Evolutionary conservation across 2,113 vertebrate species (phyloP).

Genomic region (Aldabrachelys gigantea): DNA sequence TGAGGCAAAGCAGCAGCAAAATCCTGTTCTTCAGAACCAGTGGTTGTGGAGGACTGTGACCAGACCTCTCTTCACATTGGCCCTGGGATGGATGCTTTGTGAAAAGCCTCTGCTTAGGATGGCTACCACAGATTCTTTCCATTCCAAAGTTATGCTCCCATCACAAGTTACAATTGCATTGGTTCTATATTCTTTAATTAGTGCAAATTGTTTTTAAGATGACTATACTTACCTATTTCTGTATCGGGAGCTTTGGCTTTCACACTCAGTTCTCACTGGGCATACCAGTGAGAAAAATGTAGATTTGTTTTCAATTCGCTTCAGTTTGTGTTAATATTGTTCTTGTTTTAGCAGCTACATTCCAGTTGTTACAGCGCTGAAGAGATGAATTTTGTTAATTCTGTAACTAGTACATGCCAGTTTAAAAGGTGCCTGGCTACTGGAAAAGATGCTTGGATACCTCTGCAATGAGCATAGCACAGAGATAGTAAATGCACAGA

Average conservation of each 20-base stretch:
- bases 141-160: neutral
- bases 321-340: neutral
- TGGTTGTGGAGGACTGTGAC: neutral
- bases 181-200: neutral
- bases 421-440: rapidly evolving
- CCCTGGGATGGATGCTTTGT: neutral
- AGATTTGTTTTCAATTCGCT: neutral
- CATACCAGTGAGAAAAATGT: neutral
- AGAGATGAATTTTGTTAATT: neutral
- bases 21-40: neutral
- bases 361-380: neutral
- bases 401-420: neutral
- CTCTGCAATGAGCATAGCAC: neutral
- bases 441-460: neutral
- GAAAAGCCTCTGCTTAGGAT: neutral
- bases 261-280: too few relatives aligned
- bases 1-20: neutral
- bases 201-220: neutral
- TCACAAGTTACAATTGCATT: neutral
- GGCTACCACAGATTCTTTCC: neutral
- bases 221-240: rapidly evolving
- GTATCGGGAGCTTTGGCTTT: neutral
- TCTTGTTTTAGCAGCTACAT: neutral
- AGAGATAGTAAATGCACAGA: neutral
- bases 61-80: neutral